Conservation (phyloP, 1,140 invertebrate species). For the Drosophila aff. region DNA sequence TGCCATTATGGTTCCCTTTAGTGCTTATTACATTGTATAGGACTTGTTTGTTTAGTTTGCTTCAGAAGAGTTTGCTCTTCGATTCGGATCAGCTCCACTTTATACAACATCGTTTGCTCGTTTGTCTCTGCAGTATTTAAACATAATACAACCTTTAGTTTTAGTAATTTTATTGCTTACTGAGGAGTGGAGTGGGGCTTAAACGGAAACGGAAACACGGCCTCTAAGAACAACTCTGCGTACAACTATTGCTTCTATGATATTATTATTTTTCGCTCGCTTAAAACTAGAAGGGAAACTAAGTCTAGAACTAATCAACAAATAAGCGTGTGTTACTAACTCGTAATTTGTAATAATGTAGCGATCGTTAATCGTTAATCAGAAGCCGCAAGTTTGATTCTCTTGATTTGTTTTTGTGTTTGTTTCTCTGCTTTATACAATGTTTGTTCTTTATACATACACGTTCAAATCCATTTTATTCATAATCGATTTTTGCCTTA, state of each 20-base stretch:
- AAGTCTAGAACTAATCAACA: conserved; percentile 84
- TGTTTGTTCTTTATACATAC: conserved; percentile 52
- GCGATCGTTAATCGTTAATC: conserved; percentile 78
- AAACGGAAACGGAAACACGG: conserved; percentile 30
- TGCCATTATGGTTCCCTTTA: conserved; percentile 41
- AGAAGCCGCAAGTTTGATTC: conserved; percentile 61
- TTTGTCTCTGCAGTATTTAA: conserved; percentile 60
- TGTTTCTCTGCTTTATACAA: conserved; percentile 46
- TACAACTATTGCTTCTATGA: conserved; percentile 52
- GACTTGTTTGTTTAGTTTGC: conserved; percentile 59
- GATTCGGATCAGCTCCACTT: conserved; percentile 24
- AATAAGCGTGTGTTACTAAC: conserved; percentile 84
- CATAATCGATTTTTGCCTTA: conserved; percentile 48
- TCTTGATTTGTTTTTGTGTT: conserved; percentile 24
- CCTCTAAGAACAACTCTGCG: conserved; percentile 46
- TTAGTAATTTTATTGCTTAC: conserved; percentile 53
- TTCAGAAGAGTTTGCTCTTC: conserved; percentile 41
- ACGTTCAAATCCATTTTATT: conserved; percentile 34
- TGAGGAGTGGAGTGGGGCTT: conserved; percentile 18
- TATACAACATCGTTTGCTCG: conserved; percentile 20
- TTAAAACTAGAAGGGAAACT: conserved; percentile 79
- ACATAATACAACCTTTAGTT: conserved; percentile 81
- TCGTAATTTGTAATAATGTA: conserved; percentile 76
- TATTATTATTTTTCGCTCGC: conserved; percentile 52
- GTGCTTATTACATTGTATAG: conserved; percentile 67